phyloP scores from a whole-genome alignment of 53 echinoderm and acorn worm genomes.

The Arbacia lixula region DNA sequence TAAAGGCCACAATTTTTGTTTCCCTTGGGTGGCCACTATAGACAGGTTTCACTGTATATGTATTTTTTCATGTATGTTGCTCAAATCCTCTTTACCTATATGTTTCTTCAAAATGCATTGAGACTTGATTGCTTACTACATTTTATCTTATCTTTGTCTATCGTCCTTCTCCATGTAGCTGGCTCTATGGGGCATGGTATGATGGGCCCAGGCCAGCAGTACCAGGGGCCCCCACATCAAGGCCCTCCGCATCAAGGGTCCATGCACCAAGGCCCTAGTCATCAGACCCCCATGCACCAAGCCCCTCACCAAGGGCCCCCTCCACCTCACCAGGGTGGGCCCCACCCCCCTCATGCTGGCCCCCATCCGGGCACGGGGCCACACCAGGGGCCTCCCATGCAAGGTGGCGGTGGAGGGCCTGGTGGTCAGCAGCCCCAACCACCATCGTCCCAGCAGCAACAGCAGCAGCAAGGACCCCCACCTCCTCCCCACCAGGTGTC shows the following conservation, averaged over 20 bases:
- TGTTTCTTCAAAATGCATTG: no score
- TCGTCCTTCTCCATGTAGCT: neutral
- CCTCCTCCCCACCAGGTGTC: conserved; percentile 45
- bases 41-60: no score
- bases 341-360: conserved; percentile 22
- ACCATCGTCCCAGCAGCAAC: conserved; percentile 9
- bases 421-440: neutral
- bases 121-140: no score
- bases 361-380: neutral
- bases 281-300: conserved; percentile 34
- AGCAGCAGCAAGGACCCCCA: conserved; percentile 21
- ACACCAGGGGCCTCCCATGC: conserved; percentile 22
- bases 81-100: no score
- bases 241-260: conserved; percentile 39
- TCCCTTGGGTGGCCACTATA: no score
- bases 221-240: conserved; percentile 47
- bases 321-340: conserved; percentile 18
- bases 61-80: no score
- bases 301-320: conserved; percentile 1
- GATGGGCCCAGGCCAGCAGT: conserved; percentile 48
- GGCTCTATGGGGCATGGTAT: conserved; percentile 51
- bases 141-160: neutral
- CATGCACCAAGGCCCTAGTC: conserved; percentile 26
- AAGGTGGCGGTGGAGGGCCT: conserved; percentile 8
- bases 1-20: no score